phyloP scores from a whole-genome alignment of 1,140 invertebrate genomes.

The Neomicropteryx cornuta region DNA sequence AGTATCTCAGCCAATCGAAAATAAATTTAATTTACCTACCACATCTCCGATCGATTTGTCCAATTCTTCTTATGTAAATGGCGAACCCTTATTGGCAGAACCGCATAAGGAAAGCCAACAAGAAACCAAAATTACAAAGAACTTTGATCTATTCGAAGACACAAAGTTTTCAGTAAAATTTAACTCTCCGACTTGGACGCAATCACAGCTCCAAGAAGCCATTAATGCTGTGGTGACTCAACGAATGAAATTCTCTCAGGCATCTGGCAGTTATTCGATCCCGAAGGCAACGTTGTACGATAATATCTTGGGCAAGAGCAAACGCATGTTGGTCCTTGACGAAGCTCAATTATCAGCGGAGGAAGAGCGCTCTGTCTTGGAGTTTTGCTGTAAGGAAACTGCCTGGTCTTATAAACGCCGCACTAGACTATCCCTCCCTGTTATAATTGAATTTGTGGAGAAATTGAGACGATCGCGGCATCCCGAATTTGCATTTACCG shows the following conservation, averaged over 20 bases:
- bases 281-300: slow-evolving; percentile 58
- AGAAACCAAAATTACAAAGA: too few species aligned
- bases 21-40: too few species aligned
- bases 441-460: slow-evolving; percentile 32
- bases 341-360: slow-evolving; percentile 41
- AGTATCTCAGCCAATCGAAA: too few species aligned
- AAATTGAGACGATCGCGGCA: slow-evolving; percentile 26
- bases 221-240: slow-evolving; percentile 54
- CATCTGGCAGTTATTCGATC: slow-evolving; percentile 49
- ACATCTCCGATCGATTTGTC: too few species aligned
- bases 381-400: slow-evolving; percentile 53
- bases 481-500: background rate
- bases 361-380: slow-evolving; percentile 49
- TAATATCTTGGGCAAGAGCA: slow-evolving; percentile 55
- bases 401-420: slow-evolving; percentile 34
- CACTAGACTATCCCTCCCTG: background rate
- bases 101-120: too few species aligned
- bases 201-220: slow-evolving; percentile 51
- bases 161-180: too few species aligned
- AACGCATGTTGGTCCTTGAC: slow-evolving; percentile 52
- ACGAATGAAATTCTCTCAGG: slow-evolving; percentile 56
- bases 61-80: too few species aligned
- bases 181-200: slow-evolving; percentile 55
- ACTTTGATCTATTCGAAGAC: too few species aligned
- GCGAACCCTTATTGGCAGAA: too few species aligned